Percentiles rank a stretch among this genome's conserved stretches.
phyloP scores from a whole-genome alignment of 1,140 invertebrate species.

The Andrena cerasifolii region DNA sequence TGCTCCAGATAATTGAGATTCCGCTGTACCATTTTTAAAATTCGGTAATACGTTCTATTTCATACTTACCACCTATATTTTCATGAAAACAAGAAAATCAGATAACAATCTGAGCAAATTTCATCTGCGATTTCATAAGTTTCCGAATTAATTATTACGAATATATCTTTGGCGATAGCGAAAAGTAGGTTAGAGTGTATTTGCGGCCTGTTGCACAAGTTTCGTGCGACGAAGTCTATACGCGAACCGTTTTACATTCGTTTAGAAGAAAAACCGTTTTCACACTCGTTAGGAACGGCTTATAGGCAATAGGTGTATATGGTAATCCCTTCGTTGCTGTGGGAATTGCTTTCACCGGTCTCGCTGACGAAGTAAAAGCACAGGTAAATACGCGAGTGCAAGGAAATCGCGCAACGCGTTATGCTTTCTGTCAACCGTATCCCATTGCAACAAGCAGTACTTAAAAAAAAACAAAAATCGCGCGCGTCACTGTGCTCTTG shows the following conservation, averaged over 20 bases:
- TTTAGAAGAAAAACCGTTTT: neutral
- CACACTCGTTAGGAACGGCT: neutral
- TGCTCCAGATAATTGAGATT: too few relatives aligned
- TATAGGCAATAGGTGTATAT: neutral
- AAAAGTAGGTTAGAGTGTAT: neutral
- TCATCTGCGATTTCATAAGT: too few relatives aligned
- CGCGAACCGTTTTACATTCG: neutral
- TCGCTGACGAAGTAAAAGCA: conserved; percentile 2
- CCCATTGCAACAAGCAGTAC: conserved; percentile 11
- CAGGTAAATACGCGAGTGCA: too few relatives aligned
- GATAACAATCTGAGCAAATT: too few relatives aligned
- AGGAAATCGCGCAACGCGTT: conserved; percentile 27
- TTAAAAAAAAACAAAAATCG: conserved; percentile 11
- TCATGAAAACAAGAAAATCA: too few relatives aligned
- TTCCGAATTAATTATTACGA: too few relatives aligned
- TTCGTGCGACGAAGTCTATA: neutral
- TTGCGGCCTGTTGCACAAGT: neutral
- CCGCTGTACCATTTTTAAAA: too few relatives aligned
- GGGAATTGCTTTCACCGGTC: conserved; percentile 21
- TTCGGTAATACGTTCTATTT: too few relatives aligned
- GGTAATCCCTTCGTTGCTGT: conserved; percentile 1
- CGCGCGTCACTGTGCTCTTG: neutral
- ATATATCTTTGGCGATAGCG: too few relatives aligned
- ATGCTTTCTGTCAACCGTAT: conserved; percentile 38
- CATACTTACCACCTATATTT: too few relatives aligned